Evolutionary conservation across 2,888 invertebrate species (phyloP).

Genomic region (Pristionchus arcanus): DNA sequence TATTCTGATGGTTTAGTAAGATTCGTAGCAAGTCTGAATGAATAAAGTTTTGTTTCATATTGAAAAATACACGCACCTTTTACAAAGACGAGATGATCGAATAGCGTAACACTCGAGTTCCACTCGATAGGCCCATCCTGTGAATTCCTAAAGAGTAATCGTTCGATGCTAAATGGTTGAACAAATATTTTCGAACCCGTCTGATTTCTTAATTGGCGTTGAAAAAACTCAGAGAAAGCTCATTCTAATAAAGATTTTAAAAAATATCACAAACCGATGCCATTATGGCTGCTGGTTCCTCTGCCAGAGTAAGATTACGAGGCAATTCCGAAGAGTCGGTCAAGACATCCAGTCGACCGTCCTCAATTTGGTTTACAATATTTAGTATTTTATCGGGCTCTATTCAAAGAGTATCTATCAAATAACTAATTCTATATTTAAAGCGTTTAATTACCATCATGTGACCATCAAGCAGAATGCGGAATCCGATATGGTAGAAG

Average conservation of each 20-base stretch:
- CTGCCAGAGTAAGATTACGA: not conserved
- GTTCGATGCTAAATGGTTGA: not conserved
- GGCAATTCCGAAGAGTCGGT: not conserved
- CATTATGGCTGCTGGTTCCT: not conserved
- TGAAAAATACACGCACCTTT: not conserved
- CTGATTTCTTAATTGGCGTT: too few relatives aligned
- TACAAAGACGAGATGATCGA: not conserved
- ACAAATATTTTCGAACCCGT: not conserved
- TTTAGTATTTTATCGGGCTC: too few relatives aligned
- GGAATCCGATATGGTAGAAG: not conserved
- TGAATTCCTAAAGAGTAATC: not conserved
- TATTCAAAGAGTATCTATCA: too few relatives aligned
- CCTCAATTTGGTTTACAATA: not conserved
- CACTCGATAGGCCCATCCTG: slow-evolving; percentile 6
- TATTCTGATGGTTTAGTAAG: not conserved
- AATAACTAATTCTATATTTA: not conserved
- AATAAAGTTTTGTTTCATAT: not conserved
- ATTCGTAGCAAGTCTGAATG: not conserved
- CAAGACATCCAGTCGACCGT: not conserved
- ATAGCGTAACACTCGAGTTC: not conserved
- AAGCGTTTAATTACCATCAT: not conserved
- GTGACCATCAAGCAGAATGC: not conserved
- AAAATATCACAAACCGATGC: not conserved
- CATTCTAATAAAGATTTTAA: too few relatives aligned
- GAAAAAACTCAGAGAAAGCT: not conserved